A percentile compares a stretch with the other conserved stretches of the same genome.
These are phyloP conservation scores for Peromyscus maniculatus DNA, from an alignment of 2,113 vertebrate genomes.

Conservation along the genomic window DNA sequence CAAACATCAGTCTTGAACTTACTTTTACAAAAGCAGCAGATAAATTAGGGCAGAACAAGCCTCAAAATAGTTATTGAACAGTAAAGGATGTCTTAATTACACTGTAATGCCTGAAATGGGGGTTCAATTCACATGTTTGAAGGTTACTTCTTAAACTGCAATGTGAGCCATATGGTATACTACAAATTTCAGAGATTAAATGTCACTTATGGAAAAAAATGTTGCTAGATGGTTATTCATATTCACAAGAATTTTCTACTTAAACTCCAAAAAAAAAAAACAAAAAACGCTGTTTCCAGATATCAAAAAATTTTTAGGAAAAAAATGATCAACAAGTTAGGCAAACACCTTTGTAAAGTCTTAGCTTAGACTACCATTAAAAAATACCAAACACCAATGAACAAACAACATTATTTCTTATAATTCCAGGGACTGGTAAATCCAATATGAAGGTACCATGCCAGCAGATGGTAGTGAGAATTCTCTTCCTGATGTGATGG, in stretches of 20 bases:
- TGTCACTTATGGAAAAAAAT: not conserved
- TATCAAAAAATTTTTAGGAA: constrained; percentile 20
- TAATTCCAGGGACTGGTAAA: not conserved
- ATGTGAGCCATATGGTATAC: not conserved
- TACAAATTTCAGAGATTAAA: not conserved
- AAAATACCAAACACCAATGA: not conserved
- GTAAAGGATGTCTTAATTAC: not conserved
- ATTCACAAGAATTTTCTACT: constrained; percentile 23
- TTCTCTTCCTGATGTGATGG: not conserved
- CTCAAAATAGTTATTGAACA: constrained; percentile 25
- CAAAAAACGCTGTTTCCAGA: constrained; percentile 35
- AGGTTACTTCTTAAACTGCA: not conserved
- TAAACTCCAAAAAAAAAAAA: not conserved
- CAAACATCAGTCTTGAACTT: constrained; percentile 47
- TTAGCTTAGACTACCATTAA: not conserved
- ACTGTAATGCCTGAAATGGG: not conserved
- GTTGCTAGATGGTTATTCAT: not conserved
- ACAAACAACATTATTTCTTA: not conserved
- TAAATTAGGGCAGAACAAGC: not conserved
- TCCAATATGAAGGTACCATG: not conserved
- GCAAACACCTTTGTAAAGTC: not conserved
- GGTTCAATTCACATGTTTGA: not conserved
- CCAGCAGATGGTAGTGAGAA: not conserved
- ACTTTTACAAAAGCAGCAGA: constrained; percentile 14
- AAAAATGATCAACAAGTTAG: not conserved